These are phyloP conservation scores for Gallirallus australis DNA, from an alignment of 2,797 vertebrate species.

Conservation along the genomic window DNA sequence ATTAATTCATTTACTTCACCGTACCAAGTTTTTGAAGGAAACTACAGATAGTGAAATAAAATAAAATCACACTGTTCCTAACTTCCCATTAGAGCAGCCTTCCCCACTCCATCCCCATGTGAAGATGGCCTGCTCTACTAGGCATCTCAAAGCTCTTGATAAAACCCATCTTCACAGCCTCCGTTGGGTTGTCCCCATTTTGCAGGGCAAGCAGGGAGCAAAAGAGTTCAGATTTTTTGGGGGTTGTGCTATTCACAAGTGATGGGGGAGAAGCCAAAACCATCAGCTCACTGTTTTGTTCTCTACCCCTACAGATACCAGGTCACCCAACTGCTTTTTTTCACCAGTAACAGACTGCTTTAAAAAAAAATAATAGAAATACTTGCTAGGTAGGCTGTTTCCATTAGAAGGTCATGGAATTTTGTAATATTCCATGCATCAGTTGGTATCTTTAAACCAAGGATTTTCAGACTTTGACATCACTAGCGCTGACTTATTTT, in stretches of 20 bases:
- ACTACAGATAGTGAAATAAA: background rate
- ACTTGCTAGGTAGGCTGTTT: background rate
- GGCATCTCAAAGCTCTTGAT: background rate
- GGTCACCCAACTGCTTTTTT: background rate
- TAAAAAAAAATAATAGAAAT: slow-evolving; percentile 1
- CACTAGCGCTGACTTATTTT: background rate
- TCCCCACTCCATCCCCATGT: background rate
- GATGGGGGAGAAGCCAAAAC: background rate
- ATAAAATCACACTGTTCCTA: background rate
- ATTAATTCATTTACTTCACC: background rate
- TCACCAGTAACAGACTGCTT: background rate
- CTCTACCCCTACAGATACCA: background rate
- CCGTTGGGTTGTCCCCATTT: background rate
- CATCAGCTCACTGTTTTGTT: background rate
- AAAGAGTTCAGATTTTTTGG: background rate
- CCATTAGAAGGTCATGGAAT: background rate
- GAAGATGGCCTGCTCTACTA: background rate
- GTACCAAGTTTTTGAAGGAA: background rate
- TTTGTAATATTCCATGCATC: slow-evolving; percentile 9
- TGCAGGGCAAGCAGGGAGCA: background rate
- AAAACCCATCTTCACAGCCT: background rate
- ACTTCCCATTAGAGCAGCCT: background rate
- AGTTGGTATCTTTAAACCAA: background rate
- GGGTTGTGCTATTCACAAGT: background rate
- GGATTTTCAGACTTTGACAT: slow-evolving; percentile 20